Evolutionary conservation across 1,140 invertebrate genomes (phyloP).

Genomic region (Pogonomyrmex californicus): DNA sequence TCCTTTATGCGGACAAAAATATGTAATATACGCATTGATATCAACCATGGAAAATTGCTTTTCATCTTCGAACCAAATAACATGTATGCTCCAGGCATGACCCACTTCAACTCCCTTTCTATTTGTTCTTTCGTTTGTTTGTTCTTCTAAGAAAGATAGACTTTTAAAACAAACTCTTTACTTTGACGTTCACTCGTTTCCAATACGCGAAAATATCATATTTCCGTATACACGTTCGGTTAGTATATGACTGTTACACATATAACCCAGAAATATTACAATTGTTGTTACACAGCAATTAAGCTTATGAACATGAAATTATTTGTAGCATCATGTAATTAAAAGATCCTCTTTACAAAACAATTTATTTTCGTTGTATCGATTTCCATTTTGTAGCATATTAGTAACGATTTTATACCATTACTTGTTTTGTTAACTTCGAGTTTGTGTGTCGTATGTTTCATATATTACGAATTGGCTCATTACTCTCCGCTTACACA

Average conservation of each 20-base stretch:
- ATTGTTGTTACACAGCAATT: conserved; percentile 15
- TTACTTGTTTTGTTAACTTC: not conserved
- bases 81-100: conserved; percentile 33
- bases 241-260: not conserved
- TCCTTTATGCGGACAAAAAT: not conserved
- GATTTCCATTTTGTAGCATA: not conserved
- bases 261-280: not conserved
- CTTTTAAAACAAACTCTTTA: conserved; percentile 40
- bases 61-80: conserved; percentile 56
- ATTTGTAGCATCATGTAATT: not conserved
- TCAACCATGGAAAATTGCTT: conserved; percentile 28
- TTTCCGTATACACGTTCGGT: not conserved
- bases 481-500: not conserved
- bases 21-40: conserved; percentile 35
- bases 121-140: conserved; percentile 31
- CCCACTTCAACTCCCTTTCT: conserved; percentile 20
- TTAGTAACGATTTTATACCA: not conserved
- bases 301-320: not conserved
- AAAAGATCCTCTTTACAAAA: not conserved
- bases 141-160: not conserved
- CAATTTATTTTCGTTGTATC: not conserved
- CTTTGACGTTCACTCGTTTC: not conserved
- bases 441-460: not conserved
- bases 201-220: not conserved
- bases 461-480: conserved; percentile 9